Evolutionary conservation across 1,140 invertebrate genomes (phyloP), one percentile per base, ranked within the genome.

Genomic region (Nebria ingens): DNA sequence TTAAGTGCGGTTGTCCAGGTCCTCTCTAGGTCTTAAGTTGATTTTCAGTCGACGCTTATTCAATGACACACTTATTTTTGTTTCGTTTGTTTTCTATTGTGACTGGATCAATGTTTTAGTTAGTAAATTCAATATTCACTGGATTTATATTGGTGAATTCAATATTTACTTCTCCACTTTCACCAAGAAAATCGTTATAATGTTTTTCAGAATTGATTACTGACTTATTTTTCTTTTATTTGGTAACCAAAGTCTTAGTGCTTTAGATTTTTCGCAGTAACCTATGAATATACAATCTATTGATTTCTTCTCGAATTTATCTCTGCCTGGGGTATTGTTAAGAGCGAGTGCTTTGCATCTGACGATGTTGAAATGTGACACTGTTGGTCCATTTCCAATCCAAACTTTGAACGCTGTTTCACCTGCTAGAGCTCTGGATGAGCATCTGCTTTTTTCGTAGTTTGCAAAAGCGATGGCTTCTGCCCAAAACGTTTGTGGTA

Each of bases 231-330:
- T 62, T 29, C 59, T 63, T 2, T 57, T 59, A 19, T 57, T 57
- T 21, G 58, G 57, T 45, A 67, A 62, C 57, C 60, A 67, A 6
- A 66, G 19, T 55, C 62, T 21, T 56, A 65, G 66, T 6, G 57
- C 65, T 51, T 69, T 68, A 11, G 56, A 56, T 52, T 62, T 45
- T 11, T 57, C 60, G 29, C 56, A 53, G 54, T 67, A 69, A 11
- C 66, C 68, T 15, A 70, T 50, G 50, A 73, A 59, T 2, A 66
- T 58, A 29, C 62, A 61, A 54, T 64, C 52, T 29, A 38, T 42
- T 13, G 62, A 61, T 53, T 61, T 61, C 11, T 42, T 19, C 19
- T 63, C 58, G 19, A 65, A 63, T 55, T 70, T 68, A 9, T 54
- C 49, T 54, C 53, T 34, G 40, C 57, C 61, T 21, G 57, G 57